Percentiles rank a stretch among this genome's conserved stretches.
Evolutionary conservation across 2,888 invertebrate species (phyloP).

Genomic region (Brenthis ino): DNA sequence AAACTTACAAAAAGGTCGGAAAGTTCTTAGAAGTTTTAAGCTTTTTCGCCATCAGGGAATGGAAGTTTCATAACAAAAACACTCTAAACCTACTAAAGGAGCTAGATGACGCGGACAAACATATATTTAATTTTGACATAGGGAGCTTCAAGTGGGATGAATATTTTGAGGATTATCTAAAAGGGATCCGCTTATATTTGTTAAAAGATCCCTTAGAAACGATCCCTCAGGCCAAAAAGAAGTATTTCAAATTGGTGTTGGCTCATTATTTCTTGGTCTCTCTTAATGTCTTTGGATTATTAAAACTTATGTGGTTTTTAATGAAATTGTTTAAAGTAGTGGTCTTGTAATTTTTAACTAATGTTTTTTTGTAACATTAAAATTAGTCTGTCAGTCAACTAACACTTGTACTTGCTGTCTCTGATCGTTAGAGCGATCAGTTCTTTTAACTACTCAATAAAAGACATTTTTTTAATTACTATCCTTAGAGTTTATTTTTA

Average conservation of each 20-base stretch:
- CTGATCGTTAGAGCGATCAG: too few relatives aligned
- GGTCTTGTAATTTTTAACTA: too few relatives aligned
- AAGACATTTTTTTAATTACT: too few relatives aligned
- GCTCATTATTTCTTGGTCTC: conserved; percentile 50
- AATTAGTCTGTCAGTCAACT: too few relatives aligned
- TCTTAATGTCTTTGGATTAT: conserved; percentile 40
- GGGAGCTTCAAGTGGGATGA: conserved; percentile 85
- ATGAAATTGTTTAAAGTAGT: conserved; percentile 10
- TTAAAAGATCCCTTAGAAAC: conserved; percentile 89
- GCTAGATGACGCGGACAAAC: conserved; percentile 81
- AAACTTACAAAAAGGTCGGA: conserved; percentile 87
- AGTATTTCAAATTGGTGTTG: conserved; percentile 49
- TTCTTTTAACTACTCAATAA: too few relatives aligned
- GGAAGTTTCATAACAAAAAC: conserved; percentile 86
- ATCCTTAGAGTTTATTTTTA: too few relatives aligned
- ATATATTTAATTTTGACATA: conserved; percentile 86
- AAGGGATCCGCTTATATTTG: conserved; percentile 87
- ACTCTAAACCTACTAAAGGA: conserved; percentile 78
- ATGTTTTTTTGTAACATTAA: too few relatives aligned
- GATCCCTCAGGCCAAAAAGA: conserved; percentile 82
- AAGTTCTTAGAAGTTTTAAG: conserved; percentile 86
- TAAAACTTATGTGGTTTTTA: conserved; percentile 51
- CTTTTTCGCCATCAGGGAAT: conserved; percentile 88
- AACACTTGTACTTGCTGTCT: too few relatives aligned
- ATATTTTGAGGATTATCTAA: conserved; percentile 86